Percentiles rank a stretch among this genome's conserved stretches.
phyloP scores from a whole-genome alignment of 2,888 invertebrate species.

The Pachycephus smyrnensis region DNA sequence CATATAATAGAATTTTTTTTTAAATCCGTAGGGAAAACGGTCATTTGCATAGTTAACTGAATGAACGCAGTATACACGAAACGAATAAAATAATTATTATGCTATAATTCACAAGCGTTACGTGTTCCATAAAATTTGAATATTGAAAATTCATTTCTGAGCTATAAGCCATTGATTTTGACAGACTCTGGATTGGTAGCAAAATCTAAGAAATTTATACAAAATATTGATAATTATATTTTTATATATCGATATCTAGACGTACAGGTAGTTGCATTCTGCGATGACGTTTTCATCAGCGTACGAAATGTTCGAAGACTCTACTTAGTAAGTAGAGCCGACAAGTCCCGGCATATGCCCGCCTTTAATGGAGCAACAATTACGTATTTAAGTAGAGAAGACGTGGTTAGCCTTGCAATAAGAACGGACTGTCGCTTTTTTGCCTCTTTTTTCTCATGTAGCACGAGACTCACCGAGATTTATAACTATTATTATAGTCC shows the following conservation, averaged over 20 bases:
- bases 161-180: neutral
- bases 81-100: neutral
- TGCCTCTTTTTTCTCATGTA: neutral
- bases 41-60: neutral
- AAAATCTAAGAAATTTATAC: neutral
- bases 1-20: neutral
- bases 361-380: conserved; percentile 19
- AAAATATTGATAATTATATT: neutral
- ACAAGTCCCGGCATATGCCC: neutral
- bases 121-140: neutral
- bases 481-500: neutral
- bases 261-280: neutral
- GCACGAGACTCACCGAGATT: neutral
- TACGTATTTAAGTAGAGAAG: conserved; percentile 17
- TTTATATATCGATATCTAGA: neutral
- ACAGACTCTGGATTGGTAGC: neutral
- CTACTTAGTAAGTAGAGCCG: neutral
- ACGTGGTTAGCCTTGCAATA: conserved; percentile 10
- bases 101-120: neutral
- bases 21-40: neutral
- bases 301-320: neutral
- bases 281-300: neutral
- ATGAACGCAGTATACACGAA: neutral
- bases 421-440: neutral
- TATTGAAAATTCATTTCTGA: neutral